Conservation (phyloP, 2,797 vertebrate genomes). For the Hoplostethus mediterraneus region DNA sequence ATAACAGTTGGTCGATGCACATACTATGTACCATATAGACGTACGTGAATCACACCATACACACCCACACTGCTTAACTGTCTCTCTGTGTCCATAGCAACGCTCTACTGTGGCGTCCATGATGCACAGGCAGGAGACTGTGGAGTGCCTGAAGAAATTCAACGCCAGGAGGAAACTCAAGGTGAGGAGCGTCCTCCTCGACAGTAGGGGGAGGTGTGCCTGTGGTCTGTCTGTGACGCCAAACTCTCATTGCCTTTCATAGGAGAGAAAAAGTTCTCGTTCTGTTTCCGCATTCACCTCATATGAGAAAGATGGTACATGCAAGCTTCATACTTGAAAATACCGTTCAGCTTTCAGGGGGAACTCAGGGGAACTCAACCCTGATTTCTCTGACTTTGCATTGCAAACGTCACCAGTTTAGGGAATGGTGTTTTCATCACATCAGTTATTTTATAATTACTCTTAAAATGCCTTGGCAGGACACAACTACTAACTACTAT, state of each 20-base stretch:
- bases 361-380: no score
- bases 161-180: constrained; percentile 97
- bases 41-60: constrained; percentile 6
- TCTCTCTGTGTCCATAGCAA: constrained; percentile 86
- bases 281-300: background rate
- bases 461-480: no score
- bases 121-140: constrained; percentile 99
- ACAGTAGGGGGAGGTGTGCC: background rate
- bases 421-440: no score
- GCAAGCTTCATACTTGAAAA: no score
- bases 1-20: constrained; percentile 1
- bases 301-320: no score
- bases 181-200: constrained; percentile 73
- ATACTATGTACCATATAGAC: background rate
- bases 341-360: no score
- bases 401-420: no score
- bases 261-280: background rate
- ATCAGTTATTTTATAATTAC: no score
- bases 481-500: no score
- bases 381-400: no score
- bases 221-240: no score
- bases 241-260: background rate
- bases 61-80: background rate
- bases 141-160: constrained; percentile 98
- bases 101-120: constrained; percentile 98